phyloP scores from a whole-genome alignment of 2,888 invertebrate species.

The Macrosiphum euphorbiae region DNA sequence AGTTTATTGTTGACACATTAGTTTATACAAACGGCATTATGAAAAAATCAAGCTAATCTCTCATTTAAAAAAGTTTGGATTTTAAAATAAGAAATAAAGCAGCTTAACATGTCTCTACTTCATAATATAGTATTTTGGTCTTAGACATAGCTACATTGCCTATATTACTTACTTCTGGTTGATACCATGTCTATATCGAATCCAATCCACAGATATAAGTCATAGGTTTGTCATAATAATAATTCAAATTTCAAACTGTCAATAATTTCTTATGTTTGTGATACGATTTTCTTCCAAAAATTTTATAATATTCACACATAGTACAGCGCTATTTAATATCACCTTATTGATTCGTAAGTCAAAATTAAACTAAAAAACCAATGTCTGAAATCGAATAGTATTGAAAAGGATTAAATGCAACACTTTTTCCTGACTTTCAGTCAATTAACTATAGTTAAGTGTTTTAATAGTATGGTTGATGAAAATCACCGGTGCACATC shows the following conservation, averaged over 20 bases:
- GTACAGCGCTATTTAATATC: neutral
- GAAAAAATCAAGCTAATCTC: neutral
- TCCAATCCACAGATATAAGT: too few relatives aligned
- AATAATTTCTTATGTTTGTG: neutral
- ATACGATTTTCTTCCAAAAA: neutral
- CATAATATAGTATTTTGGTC: neutral
- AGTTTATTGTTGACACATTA: neutral
- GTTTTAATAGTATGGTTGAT: neutral
- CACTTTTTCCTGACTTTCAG: neutral
- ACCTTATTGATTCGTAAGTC: too few relatives aligned
- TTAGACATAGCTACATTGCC: neutral
- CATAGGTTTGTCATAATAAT: too few relatives aligned
- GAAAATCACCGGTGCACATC: neutral
- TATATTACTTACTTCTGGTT: neutral
- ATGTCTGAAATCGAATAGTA: neutral
- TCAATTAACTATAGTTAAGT: neutral
- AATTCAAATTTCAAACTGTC: neutral
- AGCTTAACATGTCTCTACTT: neutral
- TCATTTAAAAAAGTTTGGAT: neutral
- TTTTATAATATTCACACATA: neutral
- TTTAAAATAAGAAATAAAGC: neutral
- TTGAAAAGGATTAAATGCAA: neutral
- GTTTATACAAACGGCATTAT: neutral
- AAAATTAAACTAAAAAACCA: neutral
- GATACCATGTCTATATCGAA: neutral